Conservation (phyloP, 2,888 invertebrate genomes). For the Colostygia pectinataria region DNA sequence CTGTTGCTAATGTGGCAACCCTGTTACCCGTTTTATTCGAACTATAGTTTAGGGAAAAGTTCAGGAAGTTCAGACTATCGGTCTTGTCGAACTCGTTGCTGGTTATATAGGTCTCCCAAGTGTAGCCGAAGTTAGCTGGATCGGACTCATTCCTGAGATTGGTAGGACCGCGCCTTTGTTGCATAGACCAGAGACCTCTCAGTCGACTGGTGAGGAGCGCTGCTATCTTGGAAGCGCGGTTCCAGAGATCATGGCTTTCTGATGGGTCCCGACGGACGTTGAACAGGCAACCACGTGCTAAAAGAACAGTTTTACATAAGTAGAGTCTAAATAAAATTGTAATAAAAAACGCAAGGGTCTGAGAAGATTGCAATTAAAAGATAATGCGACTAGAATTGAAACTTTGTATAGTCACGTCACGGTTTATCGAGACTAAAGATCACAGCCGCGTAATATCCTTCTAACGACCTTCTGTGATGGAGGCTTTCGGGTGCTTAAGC, state of each 20-base stretch:
- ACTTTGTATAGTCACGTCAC: no score
- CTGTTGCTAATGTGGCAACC: constrained; percentile 46
- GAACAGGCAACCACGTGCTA: constrained; percentile 87
- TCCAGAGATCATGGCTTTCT: constrained; percentile 87
- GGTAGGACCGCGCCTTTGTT: constrained; percentile 71
- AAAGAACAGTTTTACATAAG: constrained; percentile 37
- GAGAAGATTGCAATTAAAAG: no score
- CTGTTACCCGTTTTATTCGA: constrained; percentile 36
- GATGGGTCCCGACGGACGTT: constrained; percentile 91
- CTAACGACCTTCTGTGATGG: no score
- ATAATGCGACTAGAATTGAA: no score
- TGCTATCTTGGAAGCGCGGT: constrained; percentile 77
- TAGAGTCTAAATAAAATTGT: no score
- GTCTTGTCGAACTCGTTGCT: constrained; percentile 26
- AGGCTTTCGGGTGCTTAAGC: no score
- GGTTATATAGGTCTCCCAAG: constrained; percentile 86
- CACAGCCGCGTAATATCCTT: no score
- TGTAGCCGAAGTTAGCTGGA: constrained; percentile 87
- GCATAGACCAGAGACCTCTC: constrained; percentile 70
- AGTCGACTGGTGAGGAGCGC: constrained; percentile 62
- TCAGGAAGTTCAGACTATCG: constrained; percentile 42
- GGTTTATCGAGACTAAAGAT: no score
- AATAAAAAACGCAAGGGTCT: no score
- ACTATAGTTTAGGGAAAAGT: constrained; percentile 42
- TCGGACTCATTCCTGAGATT: constrained; percentile 82